Evolutionary conservation across 2,113 vertebrate genomes (phyloP).

Genomic region (Chloropsis hardwickii): DNA sequence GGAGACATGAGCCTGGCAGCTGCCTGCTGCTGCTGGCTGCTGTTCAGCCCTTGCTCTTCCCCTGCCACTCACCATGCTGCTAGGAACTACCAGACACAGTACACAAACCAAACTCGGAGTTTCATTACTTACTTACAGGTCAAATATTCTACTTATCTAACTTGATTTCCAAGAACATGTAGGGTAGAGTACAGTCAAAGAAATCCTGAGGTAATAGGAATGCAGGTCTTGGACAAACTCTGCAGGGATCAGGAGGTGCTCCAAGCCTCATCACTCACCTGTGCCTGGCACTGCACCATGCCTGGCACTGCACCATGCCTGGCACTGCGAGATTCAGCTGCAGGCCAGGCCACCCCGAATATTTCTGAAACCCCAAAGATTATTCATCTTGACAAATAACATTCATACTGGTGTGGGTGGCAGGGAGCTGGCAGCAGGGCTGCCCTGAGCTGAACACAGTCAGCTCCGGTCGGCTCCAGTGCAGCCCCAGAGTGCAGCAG

Average conservation of each 20-base stretch:
- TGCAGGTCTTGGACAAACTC: neutral
- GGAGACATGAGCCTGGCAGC: neutral
- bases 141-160: neutral
- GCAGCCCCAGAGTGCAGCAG: neutral
- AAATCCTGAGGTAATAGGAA: neutral
- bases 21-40: neutral
- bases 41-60: neutral
- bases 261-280: too few relatives aligned
- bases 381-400: neutral
- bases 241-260: too few relatives aligned
- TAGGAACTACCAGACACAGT: neutral
- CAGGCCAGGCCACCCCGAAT: neutral
- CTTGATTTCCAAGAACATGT: accelerated
- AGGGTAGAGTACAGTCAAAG: neutral
- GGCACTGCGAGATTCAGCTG: neutral
- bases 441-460: neutral
- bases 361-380: neutral
- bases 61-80: neutral
- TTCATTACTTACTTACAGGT: accelerated
- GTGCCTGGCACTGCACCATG: neutral
- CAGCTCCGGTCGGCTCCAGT: neutral
- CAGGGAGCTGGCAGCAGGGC: neutral
- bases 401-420: accelerated
- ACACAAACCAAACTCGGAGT: neutral
- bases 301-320: neutral